These are phyloP conservation scores for Chinchilla lanigera DNA, from an alignment of 2,113 vertebrate species.

Conservation along the genomic window DNA sequence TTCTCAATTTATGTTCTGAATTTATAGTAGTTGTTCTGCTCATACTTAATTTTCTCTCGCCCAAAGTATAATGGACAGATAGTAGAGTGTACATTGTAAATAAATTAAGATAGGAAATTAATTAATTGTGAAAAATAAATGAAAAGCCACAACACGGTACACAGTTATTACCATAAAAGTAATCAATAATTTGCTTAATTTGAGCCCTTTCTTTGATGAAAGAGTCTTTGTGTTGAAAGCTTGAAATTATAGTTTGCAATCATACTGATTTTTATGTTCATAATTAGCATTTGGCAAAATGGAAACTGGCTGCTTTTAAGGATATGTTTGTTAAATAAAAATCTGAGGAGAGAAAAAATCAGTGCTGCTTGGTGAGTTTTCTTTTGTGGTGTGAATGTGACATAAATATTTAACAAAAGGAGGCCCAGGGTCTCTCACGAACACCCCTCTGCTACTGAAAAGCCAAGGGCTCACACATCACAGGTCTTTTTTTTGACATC, in stretches of 20 bases:
- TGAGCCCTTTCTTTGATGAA: neutral
- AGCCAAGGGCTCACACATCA: neutral
- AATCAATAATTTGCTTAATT: neutral
- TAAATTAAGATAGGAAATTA: neutral
- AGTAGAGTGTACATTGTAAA: neutral
- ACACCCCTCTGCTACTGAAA: constrained; percentile 60
- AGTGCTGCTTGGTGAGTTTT: neutral
- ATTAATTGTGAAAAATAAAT: neutral
- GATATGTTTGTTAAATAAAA: neutral
- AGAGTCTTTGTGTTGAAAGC: neutral
- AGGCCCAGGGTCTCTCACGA: neutral
- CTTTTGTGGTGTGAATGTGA: constrained; percentile 57
- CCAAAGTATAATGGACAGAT: neutral
- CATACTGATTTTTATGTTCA: constrained; percentile 12
- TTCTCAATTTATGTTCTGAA: neutral
- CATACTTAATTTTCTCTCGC: neutral
- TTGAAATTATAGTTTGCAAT: neutral
- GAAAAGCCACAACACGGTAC: neutral
- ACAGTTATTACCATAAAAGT: neutral
- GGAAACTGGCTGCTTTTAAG: neutral
- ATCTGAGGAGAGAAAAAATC: neutral
- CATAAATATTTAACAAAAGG: constrained; percentile 75
- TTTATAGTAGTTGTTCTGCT: neutral
- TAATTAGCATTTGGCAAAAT: constrained; percentile 50
- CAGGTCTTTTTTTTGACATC: constrained; percentile 56